Evolutionary conservation across 2,113 vertebrate genomes (phyloP).

Genomic region (Isichthys henryi): DNA sequence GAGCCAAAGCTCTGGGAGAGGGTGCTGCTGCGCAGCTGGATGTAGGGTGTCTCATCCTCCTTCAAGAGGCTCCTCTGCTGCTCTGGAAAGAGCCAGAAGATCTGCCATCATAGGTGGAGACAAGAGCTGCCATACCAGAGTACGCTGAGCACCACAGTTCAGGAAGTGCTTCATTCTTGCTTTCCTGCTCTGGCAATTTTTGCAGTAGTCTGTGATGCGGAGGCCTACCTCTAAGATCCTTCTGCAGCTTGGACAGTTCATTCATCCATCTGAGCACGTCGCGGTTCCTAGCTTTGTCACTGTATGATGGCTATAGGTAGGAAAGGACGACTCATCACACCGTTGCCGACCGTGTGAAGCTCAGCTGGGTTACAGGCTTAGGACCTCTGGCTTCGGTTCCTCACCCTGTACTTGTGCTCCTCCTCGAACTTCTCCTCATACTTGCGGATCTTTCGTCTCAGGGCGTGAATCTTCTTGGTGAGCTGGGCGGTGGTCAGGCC

Average conservation of each 20-base stretch:
- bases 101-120: neutral
- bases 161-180: neutral
- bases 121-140: too few relatives aligned
- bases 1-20: conserved; percentile 96
- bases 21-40: conserved; percentile 89
- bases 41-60: conserved; percentile 74
- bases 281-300: conserved; percentile 84
- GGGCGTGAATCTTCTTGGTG: conserved; percentile 79
- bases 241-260: conserved; percentile 81
- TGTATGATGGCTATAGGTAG: conserved; percentile 77
- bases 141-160: neutral
- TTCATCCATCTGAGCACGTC: conserved; percentile 88
- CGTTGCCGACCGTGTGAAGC: neutral
- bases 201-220: neutral
- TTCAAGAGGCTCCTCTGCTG: conserved; percentile 80
- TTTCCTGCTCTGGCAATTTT: neutral
- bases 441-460: conserved; percentile 82
- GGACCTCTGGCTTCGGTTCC: neutral
- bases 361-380: neutral
- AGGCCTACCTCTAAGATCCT: conserved; percentile 84
- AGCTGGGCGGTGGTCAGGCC: conserved; percentile 54
- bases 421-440: conserved; percentile 92
- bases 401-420: conserved; percentile 86
- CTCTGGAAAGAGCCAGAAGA: conserved; percentile 56
- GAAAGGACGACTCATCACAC: neutral